Evolutionary conservation across 2,888 invertebrate genomes (phyloP).

Genomic region (Mallateleia sp.): DNA sequence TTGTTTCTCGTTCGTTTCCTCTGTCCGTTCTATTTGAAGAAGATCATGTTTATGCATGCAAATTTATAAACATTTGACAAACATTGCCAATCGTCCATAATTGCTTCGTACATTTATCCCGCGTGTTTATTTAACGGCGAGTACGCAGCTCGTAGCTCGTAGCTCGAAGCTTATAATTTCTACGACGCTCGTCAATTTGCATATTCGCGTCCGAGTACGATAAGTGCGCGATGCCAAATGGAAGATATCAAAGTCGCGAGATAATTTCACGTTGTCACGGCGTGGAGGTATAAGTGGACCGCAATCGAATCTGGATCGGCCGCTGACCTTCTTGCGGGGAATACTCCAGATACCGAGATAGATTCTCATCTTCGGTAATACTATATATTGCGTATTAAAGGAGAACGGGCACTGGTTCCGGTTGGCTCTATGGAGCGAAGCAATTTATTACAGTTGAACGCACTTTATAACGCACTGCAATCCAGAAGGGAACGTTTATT

Average conservation of each 20-base stretch:
- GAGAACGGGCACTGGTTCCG: conserved; percentile 61
- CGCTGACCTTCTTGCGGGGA: conserved; percentile 63
- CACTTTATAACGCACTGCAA: too few species aligned
- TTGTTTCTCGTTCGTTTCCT: neutral
- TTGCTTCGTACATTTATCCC: conserved; percentile 46
- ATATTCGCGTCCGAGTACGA: conserved; percentile 42
- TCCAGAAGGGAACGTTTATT: too few species aligned
- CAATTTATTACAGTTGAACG: conserved; percentile 68
- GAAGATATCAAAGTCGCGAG: conserved; percentile 18
- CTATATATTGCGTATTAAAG: conserved; percentile 66
- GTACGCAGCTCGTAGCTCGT: conserved; percentile 2
- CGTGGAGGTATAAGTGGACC: conserved; percentile 40
- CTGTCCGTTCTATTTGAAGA: neutral
- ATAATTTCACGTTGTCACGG: conserved; percentile 42
- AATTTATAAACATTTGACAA: conserved; percentile 66
- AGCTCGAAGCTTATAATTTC: conserved; percentile 26
- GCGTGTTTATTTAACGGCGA: conserved; percentile 64
- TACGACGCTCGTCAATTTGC: conserved; percentile 46
- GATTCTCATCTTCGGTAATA: conserved; percentile 67
- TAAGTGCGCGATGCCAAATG: conserved; percentile 24
- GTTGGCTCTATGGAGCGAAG: conserved; percentile 52
- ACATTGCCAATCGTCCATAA: conserved; percentile 54
- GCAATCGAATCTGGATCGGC: conserved; percentile 65
- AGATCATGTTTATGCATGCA: conserved; percentile 53
- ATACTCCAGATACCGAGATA: conserved; percentile 68